Percentiles rank a stretch among this genome's conserved stretches.
Evolutionary conservation across 2,797 vertebrate genomes (phyloP).

Genomic region (Syndactyla subalaris): DNA sequence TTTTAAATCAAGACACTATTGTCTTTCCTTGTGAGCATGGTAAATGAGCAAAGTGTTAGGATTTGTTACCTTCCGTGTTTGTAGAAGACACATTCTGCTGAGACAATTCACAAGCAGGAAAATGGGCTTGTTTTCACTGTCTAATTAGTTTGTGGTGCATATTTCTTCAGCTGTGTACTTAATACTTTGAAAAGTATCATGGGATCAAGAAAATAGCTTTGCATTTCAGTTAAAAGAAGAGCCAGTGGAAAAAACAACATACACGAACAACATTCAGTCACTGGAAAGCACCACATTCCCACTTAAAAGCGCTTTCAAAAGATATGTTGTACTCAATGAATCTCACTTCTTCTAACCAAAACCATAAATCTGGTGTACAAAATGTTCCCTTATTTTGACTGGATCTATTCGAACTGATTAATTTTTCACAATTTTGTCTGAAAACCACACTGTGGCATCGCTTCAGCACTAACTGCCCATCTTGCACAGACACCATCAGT

Average conservation of each 20-base stretch:
- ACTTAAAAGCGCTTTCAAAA: neutral
- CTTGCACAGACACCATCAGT: neutral
- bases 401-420: neutral
- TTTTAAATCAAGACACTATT: neutral
- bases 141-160: neutral
- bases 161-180: constrained; percentile 12
- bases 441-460: neutral
- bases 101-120: neutral
- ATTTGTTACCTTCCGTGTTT: neutral
- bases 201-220: neutral
- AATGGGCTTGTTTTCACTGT: constrained; percentile 4
- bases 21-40: neutral
- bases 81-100: neutral
- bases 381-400: constrained; percentile 6
- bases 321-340: neutral
- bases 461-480: constrained; percentile 7
- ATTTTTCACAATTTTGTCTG: constrained; percentile 33
- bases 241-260: neutral
- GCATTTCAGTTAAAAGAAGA: neutral
- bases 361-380: neutral
- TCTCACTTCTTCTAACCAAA: neutral
- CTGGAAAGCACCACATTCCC: neutral
- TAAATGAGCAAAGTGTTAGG: neutral
- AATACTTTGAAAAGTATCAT: neutral
- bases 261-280: neutral